phyloP scores from a whole-genome alignment of 2,113 vertebrate species.

The Hippocampus barbouri region DNA sequence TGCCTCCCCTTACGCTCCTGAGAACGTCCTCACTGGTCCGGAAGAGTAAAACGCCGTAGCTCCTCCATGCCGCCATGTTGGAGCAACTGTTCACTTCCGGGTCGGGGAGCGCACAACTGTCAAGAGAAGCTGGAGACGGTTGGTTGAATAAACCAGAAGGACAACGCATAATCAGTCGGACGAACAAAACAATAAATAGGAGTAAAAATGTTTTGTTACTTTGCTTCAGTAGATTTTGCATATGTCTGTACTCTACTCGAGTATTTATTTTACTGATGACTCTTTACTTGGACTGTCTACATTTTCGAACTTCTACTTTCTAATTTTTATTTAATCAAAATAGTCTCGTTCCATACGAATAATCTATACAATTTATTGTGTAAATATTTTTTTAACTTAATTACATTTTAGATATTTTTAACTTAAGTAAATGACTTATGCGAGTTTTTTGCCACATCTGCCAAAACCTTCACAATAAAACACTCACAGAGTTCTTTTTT shows the following conservation, averaged over 20 bases:
- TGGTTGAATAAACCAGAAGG: not conserved
- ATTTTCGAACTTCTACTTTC: too few species aligned
- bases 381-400: too few species aligned
- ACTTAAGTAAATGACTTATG: too few species aligned
- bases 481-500: not conserved
- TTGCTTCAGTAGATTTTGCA: too few species aligned
- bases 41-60: constrained; percentile 39
- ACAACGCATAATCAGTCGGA: fast-evolving
- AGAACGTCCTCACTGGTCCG: constrained; percentile 32
- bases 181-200: not conserved
- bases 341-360: too few species aligned
- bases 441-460: not conserved
- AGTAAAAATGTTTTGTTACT: too few species aligned
- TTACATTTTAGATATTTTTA: too few species aligned
- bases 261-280: too few species aligned
- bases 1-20: constrained; percentile 25
- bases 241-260: too few species aligned
- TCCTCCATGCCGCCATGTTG: constrained; percentile 74
- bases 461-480: not conserved
- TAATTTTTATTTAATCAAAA: too few species aligned
- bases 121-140: not conserved
- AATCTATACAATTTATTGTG: too few species aligned
- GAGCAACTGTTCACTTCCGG: not conserved
- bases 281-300: too few species aligned
- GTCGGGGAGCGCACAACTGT: not conserved